These are phyloP conservation scores for Hydrochoerus hydrochaeris DNA, from an alignment of 2,113 vertebrate genomes.

Conservation along the genomic window DNA sequence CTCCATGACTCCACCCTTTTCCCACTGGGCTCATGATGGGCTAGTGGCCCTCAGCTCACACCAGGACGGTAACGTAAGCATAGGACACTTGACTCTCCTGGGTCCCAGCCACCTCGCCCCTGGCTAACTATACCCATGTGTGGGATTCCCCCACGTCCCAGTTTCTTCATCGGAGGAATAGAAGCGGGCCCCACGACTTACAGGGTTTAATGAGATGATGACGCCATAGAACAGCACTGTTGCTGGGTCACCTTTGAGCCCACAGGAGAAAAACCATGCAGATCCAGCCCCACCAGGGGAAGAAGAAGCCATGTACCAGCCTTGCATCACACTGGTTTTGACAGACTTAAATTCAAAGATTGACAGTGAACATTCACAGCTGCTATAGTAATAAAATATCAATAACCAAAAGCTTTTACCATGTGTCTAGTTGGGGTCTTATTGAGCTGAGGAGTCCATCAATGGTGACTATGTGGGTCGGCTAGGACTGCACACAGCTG, in stretches of 20 bases:
- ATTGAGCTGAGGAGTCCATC: neutral
- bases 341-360: neutral
- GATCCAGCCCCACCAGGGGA: neutral
- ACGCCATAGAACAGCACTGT: neutral
- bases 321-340: neutral
- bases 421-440: neutral
- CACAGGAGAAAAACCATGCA: neutral
- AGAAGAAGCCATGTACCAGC: neutral
- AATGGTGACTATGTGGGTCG: neutral
- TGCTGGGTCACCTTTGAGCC: neutral
- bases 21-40: neutral
- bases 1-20: neutral
- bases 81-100: neutral
- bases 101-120: neutral
- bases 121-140: neutral
- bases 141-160: neutral
- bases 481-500: neutral
- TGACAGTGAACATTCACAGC: neutral
- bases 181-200: neutral
- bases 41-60: neutral
- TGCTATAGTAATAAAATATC: neutral
- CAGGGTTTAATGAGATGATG: fast-evolving
- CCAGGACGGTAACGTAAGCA: neutral
- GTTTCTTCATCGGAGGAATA: neutral
- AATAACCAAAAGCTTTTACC: neutral